Evolutionary conservation across 2,113 vertebrate genomes (phyloP).

Genomic region (Enhydra lutris): DNA sequence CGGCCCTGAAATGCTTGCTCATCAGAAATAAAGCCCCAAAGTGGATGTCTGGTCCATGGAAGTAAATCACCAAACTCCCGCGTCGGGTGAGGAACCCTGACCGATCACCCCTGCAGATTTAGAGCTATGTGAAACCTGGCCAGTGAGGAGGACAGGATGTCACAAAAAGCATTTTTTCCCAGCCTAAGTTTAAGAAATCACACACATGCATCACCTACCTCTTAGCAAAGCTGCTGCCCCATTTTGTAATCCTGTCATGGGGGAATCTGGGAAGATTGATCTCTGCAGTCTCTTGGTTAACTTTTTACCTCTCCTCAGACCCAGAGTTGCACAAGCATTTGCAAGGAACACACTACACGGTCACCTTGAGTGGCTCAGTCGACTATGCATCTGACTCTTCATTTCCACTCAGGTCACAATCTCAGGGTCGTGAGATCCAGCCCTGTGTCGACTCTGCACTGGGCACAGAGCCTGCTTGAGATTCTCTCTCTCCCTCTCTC

Average conservation of each 20-base stretch:
- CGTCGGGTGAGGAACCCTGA: not conserved
- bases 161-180: not conserved
- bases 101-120: conserved; percentile 27
- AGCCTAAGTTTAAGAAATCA: not conserved
- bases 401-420: not conserved
- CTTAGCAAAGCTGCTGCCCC: not conserved
- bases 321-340: not conserved
- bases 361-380: not conserved
- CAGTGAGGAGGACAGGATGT: not conserved
- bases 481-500: not conserved
- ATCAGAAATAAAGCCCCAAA: conserved; percentile 90
- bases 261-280: not conserved
- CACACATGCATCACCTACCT: not conserved
- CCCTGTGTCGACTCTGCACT: not conserved
- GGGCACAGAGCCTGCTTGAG: not conserved
- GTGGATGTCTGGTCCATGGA: conserved; percentile 91
- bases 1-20: conserved; percentile 88
- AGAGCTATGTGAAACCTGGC: not conserved
- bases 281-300: not conserved
- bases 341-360: not conserved
- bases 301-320: not conserved
- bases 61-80: conserved; percentile 74
- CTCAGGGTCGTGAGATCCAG: not conserved
- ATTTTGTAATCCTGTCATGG: not conserved
- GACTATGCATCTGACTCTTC: not conserved